Evolutionary conservation across 2,113 vertebrate species (phyloP), one percentile per base, ranked within the genome.

Genomic region (Pitta sordida): DNA sequence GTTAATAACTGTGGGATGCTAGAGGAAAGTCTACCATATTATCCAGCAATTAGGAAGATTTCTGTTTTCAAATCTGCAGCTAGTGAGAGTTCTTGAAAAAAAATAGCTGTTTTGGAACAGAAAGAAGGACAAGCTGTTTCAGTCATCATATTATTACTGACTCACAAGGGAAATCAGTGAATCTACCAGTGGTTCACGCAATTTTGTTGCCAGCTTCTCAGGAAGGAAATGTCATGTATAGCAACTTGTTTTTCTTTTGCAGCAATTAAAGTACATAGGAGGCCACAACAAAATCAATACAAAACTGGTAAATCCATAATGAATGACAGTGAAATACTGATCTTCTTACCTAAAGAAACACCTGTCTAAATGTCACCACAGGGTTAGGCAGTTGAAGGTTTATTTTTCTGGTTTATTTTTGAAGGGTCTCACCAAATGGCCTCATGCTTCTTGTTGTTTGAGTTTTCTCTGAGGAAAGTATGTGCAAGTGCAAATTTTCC

Each of bases 261-360:
- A 85, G 90, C 95, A 97, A 97, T 98, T 98, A 97, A 96, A 96
- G 93, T 96, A 97, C 94, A 97, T 95, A 96, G 89, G 86, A 96
- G 90, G 86, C 91, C 90, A 94, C 85, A 88, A 95, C 86, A 90
- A 96, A 96, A 98, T 98, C 97, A 94, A 96, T 98, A 96, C 67
- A 18, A 80, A 97, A 94, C 92, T 96, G 91, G 96, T 97, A 97
- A 98, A 96, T 95, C 95, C 14, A 91, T 97, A 97, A 97, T 97
- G 96, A 97, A 95, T 75, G 81, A 96, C 96, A 94, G 95, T 36
- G 52, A 96, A 97, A 96, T 95, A 93, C 96, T 97, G 96, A 97
- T 97, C 89, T 10, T 83, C 88, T 93, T 90, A 92, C 91, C 85
- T 77, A 52, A 92, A 86, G 89, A 83, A 95, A 83, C 7, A 6